Base-by-base conservation (phyloP, 2,888 invertebrate genomes). In the Ichneumon xanthorius region DNA sequence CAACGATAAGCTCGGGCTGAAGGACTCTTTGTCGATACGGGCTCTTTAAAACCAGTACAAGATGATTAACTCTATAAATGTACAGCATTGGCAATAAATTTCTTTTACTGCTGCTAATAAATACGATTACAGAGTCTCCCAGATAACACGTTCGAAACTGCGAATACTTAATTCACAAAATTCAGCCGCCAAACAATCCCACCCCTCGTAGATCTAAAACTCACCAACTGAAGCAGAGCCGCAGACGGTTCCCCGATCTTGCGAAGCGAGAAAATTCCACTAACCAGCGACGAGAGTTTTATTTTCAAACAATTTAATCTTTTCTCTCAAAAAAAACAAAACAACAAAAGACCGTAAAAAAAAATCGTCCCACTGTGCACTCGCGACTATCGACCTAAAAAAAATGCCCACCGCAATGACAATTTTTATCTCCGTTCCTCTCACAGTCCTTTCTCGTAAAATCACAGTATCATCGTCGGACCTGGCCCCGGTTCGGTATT, bases 191-290 rank as follows among this genome's bases (percentile, higher is more conserved):
- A 11, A 3, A 9, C 40, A 40, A 40, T 11, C 3, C 40, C 14
- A 16, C 4, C 1, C 16, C 45, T 22, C 6, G 37, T 4, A 37
- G 0, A n/a, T 71, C 6, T 48, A 19, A 48, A 40, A 73, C 72
- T 73, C 61, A 73, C 73, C 73, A 40, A 37, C 55, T 22, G 37
- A 33, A 45, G 71, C 16, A 72, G 45, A 30, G 11, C 3, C 40
- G n/a, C 26, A 3, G 63, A 33, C 30, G 63, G 16, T 16, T 16
- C 7, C 1, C 33, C 30, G 30, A 63, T 33, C 63, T 61, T 30
- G 16, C 14, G 30, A 26, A 48, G 45, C 9, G 48, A 19, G 40
- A 14, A 65, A 72, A 65, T 63, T 37, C 19, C 19, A 63, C 26
- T 22, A 61, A 4, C 48, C 50, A 16, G n/a, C 61, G 53, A 37